Evolutionary conservation across 2,888 invertebrate species (phyloP), one percentile per base, ranked within the genome.

Genomic region (Parnassius mnemosyne): DNA sequence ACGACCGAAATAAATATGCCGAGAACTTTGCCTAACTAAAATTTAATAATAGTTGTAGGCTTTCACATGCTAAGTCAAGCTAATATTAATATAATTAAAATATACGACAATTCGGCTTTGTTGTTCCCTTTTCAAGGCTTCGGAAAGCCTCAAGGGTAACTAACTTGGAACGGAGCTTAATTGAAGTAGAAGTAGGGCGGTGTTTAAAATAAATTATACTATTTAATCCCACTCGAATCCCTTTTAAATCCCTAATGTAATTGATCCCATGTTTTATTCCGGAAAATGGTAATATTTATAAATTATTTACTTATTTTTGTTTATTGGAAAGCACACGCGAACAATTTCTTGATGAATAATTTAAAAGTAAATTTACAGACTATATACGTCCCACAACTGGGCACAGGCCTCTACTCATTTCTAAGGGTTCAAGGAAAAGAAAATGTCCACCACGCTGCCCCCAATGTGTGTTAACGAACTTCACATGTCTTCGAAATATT

Each of bases 121-220:
- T 61, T 61, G 61, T 61, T 61, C 52, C 61, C 56, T 61, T 56
- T 52, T 47, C 61, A 46, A 56, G 52, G 60, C 60, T 54, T 34
- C 49, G 51, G 51, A 61, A 61, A 56, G 61, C 61, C 61, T 55
- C 61, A 61, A 61, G 61, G 61, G 61, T 56, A 56, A 56, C 58
- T 25, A 47, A 52, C 56, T 56, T 56, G 56, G 61, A 61, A 43
- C 60, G 44, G 34, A 25, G 60, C 61, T 56, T 61, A 61, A 61
- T 61, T 61, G 61, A 56, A 56, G 51, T 46, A 61, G 61, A 61
- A 61, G 56, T 61, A 56, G 56, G 61, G 46, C 56, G 56, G 56
- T 56, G 56, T 61, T 61, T 61, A 61, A 61, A 61, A 56, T 61
- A 61, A 61, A 61, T 56, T 61, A 61, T 61, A 61, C 46, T 61